These are phyloP conservation scores for Ardeotis arabs DNA, from an alignment of 2,113 vertebrate species.

Conservation along the genomic window DNA sequence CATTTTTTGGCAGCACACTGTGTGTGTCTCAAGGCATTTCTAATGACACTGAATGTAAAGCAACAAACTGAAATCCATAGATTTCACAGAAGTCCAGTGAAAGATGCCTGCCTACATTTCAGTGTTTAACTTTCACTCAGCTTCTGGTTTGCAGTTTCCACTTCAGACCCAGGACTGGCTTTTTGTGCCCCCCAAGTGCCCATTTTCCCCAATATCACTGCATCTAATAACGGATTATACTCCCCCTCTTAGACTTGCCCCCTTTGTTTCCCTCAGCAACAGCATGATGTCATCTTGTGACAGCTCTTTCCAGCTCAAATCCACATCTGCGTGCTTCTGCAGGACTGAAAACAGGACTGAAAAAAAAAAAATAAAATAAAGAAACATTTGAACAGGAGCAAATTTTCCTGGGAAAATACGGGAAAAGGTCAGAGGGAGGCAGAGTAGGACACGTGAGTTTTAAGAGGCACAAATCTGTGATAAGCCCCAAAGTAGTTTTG, in stretches of 20 bases:
- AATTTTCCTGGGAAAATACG: not conserved
- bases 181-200: not conserved
- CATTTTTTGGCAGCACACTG: not conserved
- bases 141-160: not conserved
- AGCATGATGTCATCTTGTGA: not conserved
- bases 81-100: not conserved
- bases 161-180: not conserved
- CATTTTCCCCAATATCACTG: not conserved
- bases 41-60: not conserved
- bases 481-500: not conserved
- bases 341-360: not conserved
- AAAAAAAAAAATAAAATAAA: not conserved
- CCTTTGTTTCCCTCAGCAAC: not conserved
- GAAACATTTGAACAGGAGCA: not conserved
- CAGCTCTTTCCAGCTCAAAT: not conserved
- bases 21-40: not conserved
- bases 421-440: not conserved
- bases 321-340: not conserved
- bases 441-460: not conserved
- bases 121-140: not conserved
- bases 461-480: accelerated
- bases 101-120: not conserved
- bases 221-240: not conserved
- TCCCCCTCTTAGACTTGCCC: not conserved
- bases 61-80: not conserved